These are phyloP conservation scores for Prionailurus bengalensis DNA, from an alignment of 2,113 vertebrate species.

Conservation along the genomic window DNA sequence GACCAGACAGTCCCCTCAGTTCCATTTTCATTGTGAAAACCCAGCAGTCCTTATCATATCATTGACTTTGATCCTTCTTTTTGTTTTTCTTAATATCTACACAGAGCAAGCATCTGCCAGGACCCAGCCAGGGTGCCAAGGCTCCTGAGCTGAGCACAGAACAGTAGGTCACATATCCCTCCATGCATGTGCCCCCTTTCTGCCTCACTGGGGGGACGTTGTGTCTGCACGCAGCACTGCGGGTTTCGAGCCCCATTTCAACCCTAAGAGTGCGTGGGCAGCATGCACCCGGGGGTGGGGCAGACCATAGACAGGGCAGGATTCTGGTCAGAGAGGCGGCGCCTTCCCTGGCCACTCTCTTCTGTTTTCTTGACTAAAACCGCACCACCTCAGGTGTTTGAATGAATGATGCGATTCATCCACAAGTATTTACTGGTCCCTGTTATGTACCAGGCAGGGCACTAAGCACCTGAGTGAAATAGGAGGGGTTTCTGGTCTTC, in stretches of 20 bases:
- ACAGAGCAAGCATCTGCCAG: background rate
- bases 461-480: background rate
- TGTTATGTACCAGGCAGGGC: background rate
- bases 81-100: background rate
- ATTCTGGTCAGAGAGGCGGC: background rate
- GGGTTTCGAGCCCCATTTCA: background rate
- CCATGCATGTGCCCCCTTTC: fast-evolving
- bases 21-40: background rate
- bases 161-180: fast-evolving
- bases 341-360: background rate
- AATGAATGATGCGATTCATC: constrained; percentile 60
- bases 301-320: background rate
- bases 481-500: background rate
- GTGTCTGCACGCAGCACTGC: background rate
- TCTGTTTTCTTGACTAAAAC: constrained; percentile 31
- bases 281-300: too few species aligned
- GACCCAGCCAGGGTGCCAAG: background rate
- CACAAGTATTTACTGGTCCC: constrained; percentile 40
- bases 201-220: background rate
- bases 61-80: background rate
- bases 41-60: background rate
- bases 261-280: too few species aligned
- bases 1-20: background rate
- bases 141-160: background rate
- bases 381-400: constrained; percentile 43